Percentiles rank a stretch among this genome's conserved stretches.
Evolutionary conservation across 2,797 vertebrate genomes (phyloP).

Genomic region (Poecile montanus): DNA sequence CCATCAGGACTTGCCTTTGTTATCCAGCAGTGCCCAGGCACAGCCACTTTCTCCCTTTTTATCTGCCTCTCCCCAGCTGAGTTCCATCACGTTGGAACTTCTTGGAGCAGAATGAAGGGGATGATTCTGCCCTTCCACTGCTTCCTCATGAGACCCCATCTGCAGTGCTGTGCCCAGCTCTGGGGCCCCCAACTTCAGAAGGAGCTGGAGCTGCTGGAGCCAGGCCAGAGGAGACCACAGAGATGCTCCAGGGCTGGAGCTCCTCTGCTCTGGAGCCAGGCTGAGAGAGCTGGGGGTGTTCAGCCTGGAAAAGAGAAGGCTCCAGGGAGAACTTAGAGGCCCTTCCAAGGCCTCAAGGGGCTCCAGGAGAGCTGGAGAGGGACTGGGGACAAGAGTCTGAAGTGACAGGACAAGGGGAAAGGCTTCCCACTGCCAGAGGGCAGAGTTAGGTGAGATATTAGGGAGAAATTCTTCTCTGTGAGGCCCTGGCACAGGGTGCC

Average conservation of each 20-base stretch:
- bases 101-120: not conserved
- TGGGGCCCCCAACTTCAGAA: not conserved
- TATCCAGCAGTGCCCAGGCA: not conserved
- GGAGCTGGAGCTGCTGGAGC: accelerated
- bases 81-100: not conserved
- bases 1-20: accelerated
- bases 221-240: accelerated
- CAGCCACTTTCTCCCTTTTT: not conserved
- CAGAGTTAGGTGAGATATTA: accelerated
- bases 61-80: not conserved
- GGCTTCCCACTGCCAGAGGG: not conserved
- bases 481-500: not conserved
- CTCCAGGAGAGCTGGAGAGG: not conserved
- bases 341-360: accelerated
- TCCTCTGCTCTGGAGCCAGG: not conserved
- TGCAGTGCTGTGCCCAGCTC: not conserved
- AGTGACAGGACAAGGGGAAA: accelerated
- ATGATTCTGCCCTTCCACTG: not conserved
- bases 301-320: not conserved
- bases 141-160: not conserved
- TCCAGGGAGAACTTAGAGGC: not conserved
- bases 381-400: accelerated
- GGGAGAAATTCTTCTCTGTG: accelerated
- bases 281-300: not conserved
- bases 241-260: not conserved